Percentiles rank a stretch among this genome's conserved stretches.
phyloP scores from a whole-genome alignment of 2,888 invertebrate genomes.

The Zygaena filipendulae region DNA sequence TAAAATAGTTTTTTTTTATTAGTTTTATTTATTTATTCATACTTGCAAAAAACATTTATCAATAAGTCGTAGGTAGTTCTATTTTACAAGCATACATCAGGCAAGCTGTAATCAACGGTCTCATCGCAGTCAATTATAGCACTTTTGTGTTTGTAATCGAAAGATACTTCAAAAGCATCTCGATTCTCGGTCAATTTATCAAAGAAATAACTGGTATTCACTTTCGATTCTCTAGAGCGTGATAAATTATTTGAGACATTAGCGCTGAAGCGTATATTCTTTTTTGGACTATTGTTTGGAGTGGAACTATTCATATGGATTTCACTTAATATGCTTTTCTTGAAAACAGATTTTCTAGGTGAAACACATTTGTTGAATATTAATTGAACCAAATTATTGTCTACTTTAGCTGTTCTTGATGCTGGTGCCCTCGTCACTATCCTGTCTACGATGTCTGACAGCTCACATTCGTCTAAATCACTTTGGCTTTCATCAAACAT shows the following conservation, averaged over 20 bases:
- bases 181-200: conserved; percentile 49
- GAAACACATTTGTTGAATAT: conserved; percentile 37
- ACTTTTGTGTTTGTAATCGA: conserved; percentile 46
- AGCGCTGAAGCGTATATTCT: conserved; percentile 11
- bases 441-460: conserved; percentile 47
- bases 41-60: no score
- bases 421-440: conserved; percentile 36
- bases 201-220: conserved; percentile 65
- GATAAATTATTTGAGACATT: conserved; percentile 21
- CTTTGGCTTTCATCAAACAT: conserved; percentile 29
- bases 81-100: conserved; percentile 32
- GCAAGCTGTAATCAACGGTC: conserved; percentile 46
- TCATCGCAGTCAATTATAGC: conserved; percentile 30
- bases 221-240: conserved; percentile 24
- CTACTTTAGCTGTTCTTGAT: conserved; percentile 36
- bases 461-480: conserved; percentile 29
- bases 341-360: conserved; percentile 26
- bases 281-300: conserved; percentile 39
- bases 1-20: no score
- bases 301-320: conserved; percentile 46
- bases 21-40: no score
- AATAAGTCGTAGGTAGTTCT: no score
- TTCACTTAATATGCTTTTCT: conserved; percentile 26
- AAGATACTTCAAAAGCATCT: conserved; percentile 73
- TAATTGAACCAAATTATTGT: conserved; percentile 41